Evolutionary conservation across 2,888 invertebrate genomes (phyloP).

Genomic region (Isotomurus palustris): DNA sequence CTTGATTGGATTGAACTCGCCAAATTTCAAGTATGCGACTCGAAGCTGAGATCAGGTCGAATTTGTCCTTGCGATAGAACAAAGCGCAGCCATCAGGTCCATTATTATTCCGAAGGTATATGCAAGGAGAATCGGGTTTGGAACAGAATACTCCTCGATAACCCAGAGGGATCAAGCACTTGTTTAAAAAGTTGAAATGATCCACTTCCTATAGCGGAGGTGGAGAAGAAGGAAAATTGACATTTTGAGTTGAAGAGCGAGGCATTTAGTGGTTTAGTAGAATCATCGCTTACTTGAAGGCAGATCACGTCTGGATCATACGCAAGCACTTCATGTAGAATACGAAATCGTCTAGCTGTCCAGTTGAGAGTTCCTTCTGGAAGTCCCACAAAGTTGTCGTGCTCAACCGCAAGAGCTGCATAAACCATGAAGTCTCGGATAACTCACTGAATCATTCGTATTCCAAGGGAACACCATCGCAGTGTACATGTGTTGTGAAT

Average conservation of each 20-base stretch:
- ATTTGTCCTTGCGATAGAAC: constrained; percentile 63
- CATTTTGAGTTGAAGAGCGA: no score
- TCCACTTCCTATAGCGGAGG: constrained; percentile 62
- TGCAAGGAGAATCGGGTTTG: constrained; percentile 72
- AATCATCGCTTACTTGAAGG: constrained; percentile 57
- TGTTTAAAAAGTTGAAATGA: constrained; percentile 64
- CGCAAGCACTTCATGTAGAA: constrained; percentile 66
- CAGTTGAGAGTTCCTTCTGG: constrained; percentile 66
- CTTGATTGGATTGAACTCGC: constrained; percentile 69
- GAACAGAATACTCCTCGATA: constrained; percentile 67
- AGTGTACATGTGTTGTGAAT: not conserved
- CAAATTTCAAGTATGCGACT: constrained; percentile 65
- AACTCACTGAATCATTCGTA: constrained; percentile 13
- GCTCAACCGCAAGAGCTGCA: constrained; percentile 64
- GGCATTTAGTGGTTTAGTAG: not conserved
- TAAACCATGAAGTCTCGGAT: constrained; percentile 46
- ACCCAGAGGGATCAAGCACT: constrained; percentile 60
- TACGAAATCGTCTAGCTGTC: constrained; percentile 62
- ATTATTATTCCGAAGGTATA: constrained; percentile 65
- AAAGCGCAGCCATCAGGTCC: constrained; percentile 76
- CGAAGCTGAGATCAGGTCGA: constrained; percentile 58
- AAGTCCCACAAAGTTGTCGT: constrained; percentile 67
- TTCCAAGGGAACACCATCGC: no score
- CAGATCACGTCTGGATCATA: constrained; percentile 67
- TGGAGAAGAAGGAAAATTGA: not conserved